These are phyloP conservation scores for Helleia helle DNA, from an alignment of 2,888 invertebrate species.

Conservation along the genomic window DNA sequence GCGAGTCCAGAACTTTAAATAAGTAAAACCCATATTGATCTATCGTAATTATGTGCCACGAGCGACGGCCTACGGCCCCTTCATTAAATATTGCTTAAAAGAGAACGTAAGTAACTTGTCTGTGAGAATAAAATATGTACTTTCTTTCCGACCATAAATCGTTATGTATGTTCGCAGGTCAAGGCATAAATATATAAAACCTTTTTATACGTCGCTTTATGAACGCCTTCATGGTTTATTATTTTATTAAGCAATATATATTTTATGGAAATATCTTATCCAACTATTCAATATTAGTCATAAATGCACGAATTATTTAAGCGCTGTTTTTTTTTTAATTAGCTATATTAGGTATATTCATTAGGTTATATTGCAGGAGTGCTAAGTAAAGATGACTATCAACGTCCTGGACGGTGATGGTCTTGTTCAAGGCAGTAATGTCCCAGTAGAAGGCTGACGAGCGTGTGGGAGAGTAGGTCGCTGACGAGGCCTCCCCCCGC, in stretches of 20 bases:
- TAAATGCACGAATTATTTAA: no score
- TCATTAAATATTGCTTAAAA: conserved; percentile 63
- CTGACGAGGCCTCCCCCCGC: no score
- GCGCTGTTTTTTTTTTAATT: no score
- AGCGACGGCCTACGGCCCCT: conserved; percentile 39
- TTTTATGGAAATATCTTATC: no score
- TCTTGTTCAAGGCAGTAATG: no score
- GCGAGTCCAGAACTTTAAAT: conserved; percentile 28
- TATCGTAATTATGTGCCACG: conserved; percentile 57
- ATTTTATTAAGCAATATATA: neutral
- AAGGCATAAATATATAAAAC: neutral
- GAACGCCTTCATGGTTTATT: neutral
- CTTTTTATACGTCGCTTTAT: neutral
- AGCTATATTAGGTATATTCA: no score
- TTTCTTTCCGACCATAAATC: conserved; percentile 1
- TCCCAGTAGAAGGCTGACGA: no score
- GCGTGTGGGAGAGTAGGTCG: no score
- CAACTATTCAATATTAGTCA: no score
- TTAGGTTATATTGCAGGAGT: no score
- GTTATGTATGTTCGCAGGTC: conserved; percentile 7
- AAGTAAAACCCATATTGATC: conserved; percentile 55
- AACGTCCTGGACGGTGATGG: no score
- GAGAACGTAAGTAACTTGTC: conserved; percentile 48
- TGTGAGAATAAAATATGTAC: conserved; percentile 19
- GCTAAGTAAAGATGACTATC: no score